These are phyloP conservation scores for Rhagonycha fulva DNA, from an alignment of 2,888 invertebrate genomes.

Conservation along the genomic window DNA sequence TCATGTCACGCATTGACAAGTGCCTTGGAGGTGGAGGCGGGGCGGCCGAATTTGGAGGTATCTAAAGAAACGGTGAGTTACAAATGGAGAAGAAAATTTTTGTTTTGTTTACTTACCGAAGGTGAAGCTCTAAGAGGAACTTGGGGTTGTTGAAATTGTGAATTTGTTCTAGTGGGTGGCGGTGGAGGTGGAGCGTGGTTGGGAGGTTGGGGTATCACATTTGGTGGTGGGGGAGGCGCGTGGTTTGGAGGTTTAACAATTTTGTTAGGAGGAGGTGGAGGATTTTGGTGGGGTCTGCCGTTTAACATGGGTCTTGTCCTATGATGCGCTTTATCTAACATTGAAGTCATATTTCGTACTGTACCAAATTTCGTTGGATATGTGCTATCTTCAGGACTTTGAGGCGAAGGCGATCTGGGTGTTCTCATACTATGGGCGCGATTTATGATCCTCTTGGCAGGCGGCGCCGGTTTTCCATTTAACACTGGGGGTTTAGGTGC, in stretches of 20 bases:
- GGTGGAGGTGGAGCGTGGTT: constrained; percentile 39
- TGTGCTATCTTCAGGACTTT: constrained; percentile 50
- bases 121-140: constrained; percentile 44
- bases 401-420: constrained; percentile 70
- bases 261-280: constrained; percentile 53
- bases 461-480: constrained; percentile 56
- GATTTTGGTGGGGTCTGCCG: constrained; percentile 50
- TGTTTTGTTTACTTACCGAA: constrained; percentile 15
- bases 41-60: constrained; percentile 43
- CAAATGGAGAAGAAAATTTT: neutral
- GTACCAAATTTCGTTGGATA: constrained; percentile 50
- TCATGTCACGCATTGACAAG: constrained; percentile 63
- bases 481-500: constrained; percentile 81
- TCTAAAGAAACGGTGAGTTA: constrained; percentile 31
- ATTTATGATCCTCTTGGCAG: constrained; percentile 56
- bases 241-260: constrained; percentile 51
- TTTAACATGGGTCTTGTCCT: constrained; percentile 45
- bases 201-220: constrained; percentile 33
- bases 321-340: constrained; percentile 58
- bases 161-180: constrained; percentile 42
- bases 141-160: constrained; percentile 32
- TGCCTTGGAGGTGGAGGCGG: constrained; percentile 65
- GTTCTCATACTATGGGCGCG: constrained; percentile 85
- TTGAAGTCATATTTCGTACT: constrained; percentile 53
- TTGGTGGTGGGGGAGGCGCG: constrained; percentile 51